phyloP scores from a whole-genome alignment of 2,797 vertebrate species.

The Gymnothorax javanicus region DNA sequence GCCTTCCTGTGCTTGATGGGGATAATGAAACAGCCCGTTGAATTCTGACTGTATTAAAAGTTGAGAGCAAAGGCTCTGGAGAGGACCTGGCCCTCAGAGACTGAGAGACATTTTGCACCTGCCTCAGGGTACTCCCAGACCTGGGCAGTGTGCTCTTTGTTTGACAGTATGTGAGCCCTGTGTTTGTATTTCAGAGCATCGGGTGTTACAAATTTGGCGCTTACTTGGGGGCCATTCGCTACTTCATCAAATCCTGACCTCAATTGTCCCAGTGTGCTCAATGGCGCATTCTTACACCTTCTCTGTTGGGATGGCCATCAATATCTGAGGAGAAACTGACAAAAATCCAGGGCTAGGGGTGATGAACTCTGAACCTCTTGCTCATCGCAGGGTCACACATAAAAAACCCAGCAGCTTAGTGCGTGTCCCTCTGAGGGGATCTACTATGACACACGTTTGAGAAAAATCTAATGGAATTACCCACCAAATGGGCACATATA shows the following conservation, averaged over 20 bases:
- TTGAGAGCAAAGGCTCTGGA: constrained; percentile 57
- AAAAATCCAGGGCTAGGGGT: constrained; percentile 2
- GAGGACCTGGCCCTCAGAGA: constrained; percentile 45
- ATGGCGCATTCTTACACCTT: neutral
- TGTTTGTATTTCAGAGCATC: neutral
- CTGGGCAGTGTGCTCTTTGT: neutral
- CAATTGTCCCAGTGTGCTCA: neutral
- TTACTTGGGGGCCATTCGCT: neutral
- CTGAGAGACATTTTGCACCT: constrained; percentile 60
- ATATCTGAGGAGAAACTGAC: neutral
- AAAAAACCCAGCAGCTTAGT: neutral
- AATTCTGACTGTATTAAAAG: constrained; percentile 55
- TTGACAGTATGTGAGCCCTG: neutral
- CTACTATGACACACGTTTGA: neutral
- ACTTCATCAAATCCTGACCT: neutral
- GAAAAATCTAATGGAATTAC: neutral
- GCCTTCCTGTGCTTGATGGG: constrained; percentile 5
- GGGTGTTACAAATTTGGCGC: no score
- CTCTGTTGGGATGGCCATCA: neutral
- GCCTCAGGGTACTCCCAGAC: constrained; percentile 38
- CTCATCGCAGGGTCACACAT: neutral
- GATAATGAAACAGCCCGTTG: constrained; percentile 40
- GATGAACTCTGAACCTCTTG: neutral
- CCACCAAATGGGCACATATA: neutral
- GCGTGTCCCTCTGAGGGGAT: neutral